Conservation (phyloP, 2,888 invertebrate genomes). For the Luperina nickerlii region DNA sequence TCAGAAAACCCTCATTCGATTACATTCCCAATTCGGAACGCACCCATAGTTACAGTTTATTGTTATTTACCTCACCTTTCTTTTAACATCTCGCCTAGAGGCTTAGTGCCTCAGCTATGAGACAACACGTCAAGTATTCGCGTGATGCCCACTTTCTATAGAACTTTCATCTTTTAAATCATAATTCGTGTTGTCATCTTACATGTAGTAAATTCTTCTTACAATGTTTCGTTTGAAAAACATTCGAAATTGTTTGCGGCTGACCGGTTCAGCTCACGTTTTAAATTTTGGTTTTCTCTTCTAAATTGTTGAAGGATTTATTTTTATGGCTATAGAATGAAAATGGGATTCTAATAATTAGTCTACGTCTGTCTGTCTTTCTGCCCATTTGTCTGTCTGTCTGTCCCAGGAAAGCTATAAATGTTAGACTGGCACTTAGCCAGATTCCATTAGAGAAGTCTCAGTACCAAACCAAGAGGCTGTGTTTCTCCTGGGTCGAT, state of each 20-base stretch:
- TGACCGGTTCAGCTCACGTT: background rate
- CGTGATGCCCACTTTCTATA: slow-evolving; percentile 35
- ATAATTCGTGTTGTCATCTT: slow-evolving; percentile 9
- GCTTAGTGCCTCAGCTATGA: too few relatives aligned
- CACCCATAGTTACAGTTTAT: background rate
- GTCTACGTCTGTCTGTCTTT: background rate
- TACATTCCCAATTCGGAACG: too few relatives aligned
- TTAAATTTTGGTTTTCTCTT: background rate
- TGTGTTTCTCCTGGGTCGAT: too few relatives aligned
- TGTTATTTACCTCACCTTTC: background rate
- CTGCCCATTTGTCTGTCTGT: too few relatives aligned
- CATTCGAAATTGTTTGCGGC: background rate
- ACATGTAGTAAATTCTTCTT: slow-evolving; percentile 3
- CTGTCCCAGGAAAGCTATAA: too few relatives aligned
- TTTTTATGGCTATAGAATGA: background rate
- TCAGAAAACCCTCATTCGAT: too few relatives aligned
- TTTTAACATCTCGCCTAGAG: background rate
- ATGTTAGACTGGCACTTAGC: too few relatives aligned
- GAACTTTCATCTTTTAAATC: slow-evolving; percentile 31
- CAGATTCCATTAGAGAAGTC: too few relatives aligned
- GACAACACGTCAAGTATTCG: background rate
- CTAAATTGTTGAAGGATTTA: background rate
- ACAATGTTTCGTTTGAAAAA: background rate
- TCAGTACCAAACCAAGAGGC: too few relatives aligned
- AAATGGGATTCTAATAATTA: background rate